Base-by-base conservation (phyloP, 1,140 invertebrate genomes). In the Meloidogyne floridensis region DNA sequence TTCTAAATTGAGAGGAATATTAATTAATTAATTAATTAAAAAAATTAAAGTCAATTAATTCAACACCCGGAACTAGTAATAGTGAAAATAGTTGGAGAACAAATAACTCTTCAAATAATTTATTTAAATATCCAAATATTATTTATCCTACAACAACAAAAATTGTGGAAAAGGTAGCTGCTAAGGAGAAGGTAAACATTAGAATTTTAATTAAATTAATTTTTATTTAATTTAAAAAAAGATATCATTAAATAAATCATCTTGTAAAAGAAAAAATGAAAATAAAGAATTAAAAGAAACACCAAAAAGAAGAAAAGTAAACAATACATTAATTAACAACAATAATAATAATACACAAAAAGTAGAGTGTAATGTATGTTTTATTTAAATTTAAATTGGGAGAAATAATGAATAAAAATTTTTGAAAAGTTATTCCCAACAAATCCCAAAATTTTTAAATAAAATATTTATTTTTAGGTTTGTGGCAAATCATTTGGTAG, bases 401-500 rank as follows among this genome's bases (percentile, higher is more conserved):
- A 32, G 32, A 32, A 32, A 32, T 32, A 32, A 32, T 32, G 32
- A 32, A 32, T 0, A 20, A 20, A 20, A 32, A 32, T 1, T 32
- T 32, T 32, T 32, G 32, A 32, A 32, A 32, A 32, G 20, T 32
- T 32, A 32, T 32, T 32, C 32, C 32, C 32, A 32, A 32, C 2
- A 32, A 32, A 32, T 32, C 32, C 32, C 1, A 32, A 53, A 53
- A 53, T 53, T 53, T 8, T 8, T 53, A 8, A 15, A 15, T 59
- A 15, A 15, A 59, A 15, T 59, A 15, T 4, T 59, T 59, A 15
- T 15, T 9, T 15, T 56, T 59, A 59, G 56, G 6, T 65, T 65
- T 78, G 77, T 43, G 65, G 72, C 54, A 78, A 78, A 78, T n/a
- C 51, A 43, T 78, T 78, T 51, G 54, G 54, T 53, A 65, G 77